Conservation (phyloP, 2,113 vertebrate species). For the Barbus barbus region DNA sequence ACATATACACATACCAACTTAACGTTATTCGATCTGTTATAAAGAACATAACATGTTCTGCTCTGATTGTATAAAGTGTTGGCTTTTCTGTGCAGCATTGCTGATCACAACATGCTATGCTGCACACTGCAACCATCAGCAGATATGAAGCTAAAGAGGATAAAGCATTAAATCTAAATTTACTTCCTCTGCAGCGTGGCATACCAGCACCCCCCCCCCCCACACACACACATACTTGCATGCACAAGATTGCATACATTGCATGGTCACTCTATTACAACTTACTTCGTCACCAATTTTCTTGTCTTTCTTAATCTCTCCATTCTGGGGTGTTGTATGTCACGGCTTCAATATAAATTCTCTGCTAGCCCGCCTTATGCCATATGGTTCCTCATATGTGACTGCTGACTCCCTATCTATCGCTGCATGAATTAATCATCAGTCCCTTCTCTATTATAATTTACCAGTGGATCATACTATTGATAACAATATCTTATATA, state of each 20-base stretch:
- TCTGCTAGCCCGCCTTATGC: background rate
- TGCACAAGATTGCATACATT: background rate
- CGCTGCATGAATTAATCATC: slow-evolving; percentile 49
- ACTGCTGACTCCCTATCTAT: slow-evolving; percentile 3
- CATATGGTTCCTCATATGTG: background rate
- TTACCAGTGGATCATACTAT: background rate
- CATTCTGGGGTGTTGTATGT: background rate
- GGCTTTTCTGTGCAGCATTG: background rate
- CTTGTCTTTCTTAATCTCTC: background rate
- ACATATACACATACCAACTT: too few relatives aligned
- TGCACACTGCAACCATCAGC: slow-evolving; percentile 37
- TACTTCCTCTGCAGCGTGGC: background rate
- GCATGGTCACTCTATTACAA: slow-evolving; percentile 1
- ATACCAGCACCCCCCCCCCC: background rate
- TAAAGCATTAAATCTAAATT: slow-evolving; percentile 39
- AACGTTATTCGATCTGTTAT: background rate
- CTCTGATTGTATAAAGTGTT: background rate
- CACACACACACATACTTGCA: slow-evolving; percentile 8
- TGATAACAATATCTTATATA: background rate
- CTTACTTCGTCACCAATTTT: background rate
- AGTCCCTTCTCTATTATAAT: background rate
- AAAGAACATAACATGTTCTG: background rate
- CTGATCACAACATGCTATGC: slow-evolving; percentile 17
- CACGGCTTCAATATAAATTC: background rate
- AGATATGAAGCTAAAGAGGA: slow-evolving; percentile 26